A percentile compares a stretch with the other conserved stretches of the same genome.
These are phyloP conservation scores for Felis catus DNA, from an alignment of 2,113 vertebrate genomes.

Conservation along the genomic window DNA sequence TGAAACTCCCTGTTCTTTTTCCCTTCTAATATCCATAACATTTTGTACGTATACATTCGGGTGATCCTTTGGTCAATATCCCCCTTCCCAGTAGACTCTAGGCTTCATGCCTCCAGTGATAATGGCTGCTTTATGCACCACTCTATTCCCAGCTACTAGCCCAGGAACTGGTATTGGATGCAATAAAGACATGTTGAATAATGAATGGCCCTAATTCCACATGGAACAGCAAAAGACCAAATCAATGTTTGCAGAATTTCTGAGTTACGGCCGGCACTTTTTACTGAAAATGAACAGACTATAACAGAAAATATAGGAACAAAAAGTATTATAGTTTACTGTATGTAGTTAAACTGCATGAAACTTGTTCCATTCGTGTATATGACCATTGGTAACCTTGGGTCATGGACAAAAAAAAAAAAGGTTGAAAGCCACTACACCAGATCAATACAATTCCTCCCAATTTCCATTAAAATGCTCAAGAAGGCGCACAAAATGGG, in stretches of 20 bases:
- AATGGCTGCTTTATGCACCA: not conserved
- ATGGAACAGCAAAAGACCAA: not conserved
- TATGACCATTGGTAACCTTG: not conserved
- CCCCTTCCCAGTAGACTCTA: not conserved
- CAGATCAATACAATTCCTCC: not conserved
- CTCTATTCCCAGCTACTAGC: not conserved
- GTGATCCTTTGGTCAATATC: not conserved
- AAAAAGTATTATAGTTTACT: not conserved
- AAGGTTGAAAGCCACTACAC: not conserved
- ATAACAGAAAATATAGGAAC: not conserved
- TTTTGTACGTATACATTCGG: not conserved
- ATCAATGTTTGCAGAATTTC: not conserved
- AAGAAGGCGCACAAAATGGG: not conserved
- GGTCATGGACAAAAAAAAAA: not conserved
- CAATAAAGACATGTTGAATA: not conserved
- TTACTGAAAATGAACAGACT: slow-evolving; percentile 5
- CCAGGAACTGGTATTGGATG: not conserved
- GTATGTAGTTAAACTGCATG: not conserved
- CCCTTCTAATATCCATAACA: not conserved
- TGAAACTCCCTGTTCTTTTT: not conserved
- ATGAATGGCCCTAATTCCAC: not conserved
- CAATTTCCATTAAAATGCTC: not conserved
- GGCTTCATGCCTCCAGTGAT: not conserved
- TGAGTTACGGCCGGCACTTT: not conserved
- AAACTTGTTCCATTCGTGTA: not conserved